Percentiles rank a stretch among this genome's conserved stretches.
Conservation (phyloP, 1,140 invertebrate species). For the Drosophila quadrilineata region DNA sequence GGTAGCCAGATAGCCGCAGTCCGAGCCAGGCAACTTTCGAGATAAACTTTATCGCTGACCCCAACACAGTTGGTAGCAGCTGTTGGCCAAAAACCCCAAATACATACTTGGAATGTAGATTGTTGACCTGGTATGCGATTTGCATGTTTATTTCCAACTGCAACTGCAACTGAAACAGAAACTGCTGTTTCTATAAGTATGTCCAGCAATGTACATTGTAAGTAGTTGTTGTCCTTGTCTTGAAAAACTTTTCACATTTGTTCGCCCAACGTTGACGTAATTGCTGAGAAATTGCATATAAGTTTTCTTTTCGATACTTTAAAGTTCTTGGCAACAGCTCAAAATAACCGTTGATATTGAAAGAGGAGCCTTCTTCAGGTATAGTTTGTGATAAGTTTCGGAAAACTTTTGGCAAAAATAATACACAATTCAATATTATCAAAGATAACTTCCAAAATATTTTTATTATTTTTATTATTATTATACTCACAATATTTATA, state of each 20-base stretch:
- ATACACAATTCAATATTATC: too few species aligned
- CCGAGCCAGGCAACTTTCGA: slow-evolving; percentile 60
- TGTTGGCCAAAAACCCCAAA: slow-evolving; percentile 36
- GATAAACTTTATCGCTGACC: slow-evolving; percentile 72
- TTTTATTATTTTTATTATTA: too few species aligned
- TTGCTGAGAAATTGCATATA: slow-evolving; percentile 62
- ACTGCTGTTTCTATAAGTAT: slow-evolving; percentile 32
- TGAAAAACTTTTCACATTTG: slow-evolving; percentile 58
- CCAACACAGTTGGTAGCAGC: slow-evolving; percentile 41
- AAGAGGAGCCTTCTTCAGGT: too few species aligned
- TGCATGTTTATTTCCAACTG: slow-evolving; percentile 55
- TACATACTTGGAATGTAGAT: slow-evolving; percentile 44
- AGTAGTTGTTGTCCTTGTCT: slow-evolving; percentile 1
- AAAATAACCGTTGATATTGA: slow-evolving; percentile 6
- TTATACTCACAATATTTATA: too few species aligned
- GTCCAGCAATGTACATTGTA: background rate
- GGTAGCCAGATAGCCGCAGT: slow-evolving; percentile 43
- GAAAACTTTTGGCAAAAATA: background rate
- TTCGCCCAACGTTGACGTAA: slow-evolving; percentile 59
- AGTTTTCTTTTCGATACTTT: slow-evolving; percentile 7
- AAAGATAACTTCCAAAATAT: too few species aligned
- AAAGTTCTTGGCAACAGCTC: slow-evolving; percentile 18
- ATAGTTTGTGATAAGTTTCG: too few species aligned
- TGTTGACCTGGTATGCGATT: slow-evolving; percentile 76
- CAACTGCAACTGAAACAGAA: slow-evolving; percentile 60